These are phyloP conservation scores for Euleptes europaea DNA, from an alignment of 2,113 vertebrate genomes.

Conservation along the genomic window DNA sequence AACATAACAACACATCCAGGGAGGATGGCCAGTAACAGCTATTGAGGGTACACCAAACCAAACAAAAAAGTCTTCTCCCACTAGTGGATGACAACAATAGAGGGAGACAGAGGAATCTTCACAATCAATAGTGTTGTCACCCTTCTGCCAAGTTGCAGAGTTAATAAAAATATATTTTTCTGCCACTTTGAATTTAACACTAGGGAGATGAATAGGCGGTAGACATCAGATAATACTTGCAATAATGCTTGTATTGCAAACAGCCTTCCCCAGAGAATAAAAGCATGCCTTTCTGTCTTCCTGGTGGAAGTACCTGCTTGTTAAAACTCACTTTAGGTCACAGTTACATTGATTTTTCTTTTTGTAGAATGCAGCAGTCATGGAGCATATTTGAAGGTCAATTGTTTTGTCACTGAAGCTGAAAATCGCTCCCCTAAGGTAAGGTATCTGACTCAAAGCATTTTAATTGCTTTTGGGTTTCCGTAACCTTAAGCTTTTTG, in stretches of 20 bases:
- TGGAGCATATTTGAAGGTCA: slow-evolving; percentile 36
- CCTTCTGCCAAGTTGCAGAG: neutral
- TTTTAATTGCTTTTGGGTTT: slow-evolving; percentile 25
- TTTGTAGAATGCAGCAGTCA: neutral
- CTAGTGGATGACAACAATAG: no score
- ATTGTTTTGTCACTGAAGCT: slow-evolving; percentile 27
- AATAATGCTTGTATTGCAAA: neutral
- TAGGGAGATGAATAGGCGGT: no score
- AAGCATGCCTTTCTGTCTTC: neutral
- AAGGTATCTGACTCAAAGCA: slow-evolving; percentile 8
- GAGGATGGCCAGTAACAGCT: no score
- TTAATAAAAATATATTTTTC: neutral
- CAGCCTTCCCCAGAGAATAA: neutral
- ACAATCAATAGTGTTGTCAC: neutral
- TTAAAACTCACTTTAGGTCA: slow-evolving; percentile 39
- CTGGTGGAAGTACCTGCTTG: slow-evolving; percentile 5
- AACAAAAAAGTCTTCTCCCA: no score
- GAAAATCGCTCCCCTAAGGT: slow-evolving; percentile 32
- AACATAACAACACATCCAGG: no score
- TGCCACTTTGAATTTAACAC: neutral
- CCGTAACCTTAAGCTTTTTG: neutral
- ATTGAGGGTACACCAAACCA: no score
- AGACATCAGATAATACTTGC: neutral
- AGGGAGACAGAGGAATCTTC: no score
- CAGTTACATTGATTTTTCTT: neutral